Conservation (phyloP, 2,797 vertebrate genomes). For the Monodelphis domestica region DNA sequence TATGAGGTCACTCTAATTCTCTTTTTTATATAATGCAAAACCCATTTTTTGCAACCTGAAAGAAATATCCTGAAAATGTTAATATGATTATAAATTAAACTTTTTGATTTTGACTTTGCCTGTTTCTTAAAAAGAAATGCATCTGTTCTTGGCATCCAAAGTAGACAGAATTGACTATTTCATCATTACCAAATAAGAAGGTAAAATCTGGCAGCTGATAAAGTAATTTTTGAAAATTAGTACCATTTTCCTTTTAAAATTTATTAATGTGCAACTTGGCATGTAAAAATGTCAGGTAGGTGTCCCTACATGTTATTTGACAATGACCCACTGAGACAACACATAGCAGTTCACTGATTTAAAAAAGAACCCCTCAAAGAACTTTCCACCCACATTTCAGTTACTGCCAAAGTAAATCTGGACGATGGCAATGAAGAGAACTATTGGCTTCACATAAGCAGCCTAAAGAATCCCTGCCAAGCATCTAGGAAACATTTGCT, state of each 20-base stretch:
- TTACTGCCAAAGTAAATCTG: constrained; percentile 22
- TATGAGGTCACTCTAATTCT: background rate
- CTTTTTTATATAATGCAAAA: constrained; percentile 29
- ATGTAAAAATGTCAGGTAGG: constrained; percentile 11
- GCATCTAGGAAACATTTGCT: constrained; percentile 10
- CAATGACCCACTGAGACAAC: background rate
- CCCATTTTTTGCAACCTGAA: constrained; percentile 36
- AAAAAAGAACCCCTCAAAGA: constrained; percentile 25
- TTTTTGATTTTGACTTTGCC: constrained; percentile 42
- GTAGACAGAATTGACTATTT: constrained; percentile 58
- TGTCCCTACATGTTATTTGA: constrained; percentile 2
- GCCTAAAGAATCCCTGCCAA: constrained; percentile 33
- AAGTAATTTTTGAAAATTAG: constrained; percentile 48
- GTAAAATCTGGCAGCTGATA: constrained; percentile 49
- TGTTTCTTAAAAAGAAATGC: constrained; percentile 47
- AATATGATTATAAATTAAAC: constrained; percentile 50
- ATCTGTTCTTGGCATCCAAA: constrained; percentile 64
- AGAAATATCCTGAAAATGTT: constrained; percentile 20
- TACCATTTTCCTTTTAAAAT: constrained; percentile 51
- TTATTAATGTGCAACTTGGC: constrained; percentile 20
- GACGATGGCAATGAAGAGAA: constrained; percentile 8
- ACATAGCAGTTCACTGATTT: background rate
- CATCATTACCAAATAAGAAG: constrained; percentile 54
- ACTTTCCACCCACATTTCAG: background rate
- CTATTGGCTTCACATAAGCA: constrained; percentile 36